Evolutionary conservation across 2,113 vertebrate species (phyloP).

Genomic region (Trachemys scripta): DNA sequence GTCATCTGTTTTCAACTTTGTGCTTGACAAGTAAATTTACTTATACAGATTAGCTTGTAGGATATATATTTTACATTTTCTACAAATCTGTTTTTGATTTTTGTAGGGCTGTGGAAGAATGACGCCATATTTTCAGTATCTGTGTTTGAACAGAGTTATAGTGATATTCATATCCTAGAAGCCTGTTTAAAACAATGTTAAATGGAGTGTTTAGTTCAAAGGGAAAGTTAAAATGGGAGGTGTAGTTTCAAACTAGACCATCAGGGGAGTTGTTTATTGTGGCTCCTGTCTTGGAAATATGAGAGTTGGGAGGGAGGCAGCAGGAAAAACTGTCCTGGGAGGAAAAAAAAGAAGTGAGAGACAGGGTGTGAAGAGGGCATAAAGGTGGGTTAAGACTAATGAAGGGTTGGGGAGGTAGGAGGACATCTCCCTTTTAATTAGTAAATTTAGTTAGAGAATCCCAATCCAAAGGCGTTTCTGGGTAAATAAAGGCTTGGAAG

Average conservation of each 20-base stretch:
- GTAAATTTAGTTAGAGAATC: neutral
- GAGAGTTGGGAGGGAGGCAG: neutral
- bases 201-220: neutral
- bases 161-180: neutral
- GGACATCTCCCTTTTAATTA: neutral
- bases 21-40: slow-evolving; percentile 38
- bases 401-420: neutral
- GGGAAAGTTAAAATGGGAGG: neutral
- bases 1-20: slow-evolving; percentile 51
- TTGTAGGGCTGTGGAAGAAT: neutral
- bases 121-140: neutral
- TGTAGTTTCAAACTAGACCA: neutral
- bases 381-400: neutral
- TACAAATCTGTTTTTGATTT: slow-evolving; percentile 46
- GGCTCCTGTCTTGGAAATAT: neutral
- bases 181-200: neutral
- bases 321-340: neutral
- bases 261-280: slow-evolving; percentile 19
- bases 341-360: neutral
- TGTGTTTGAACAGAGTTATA: neutral
- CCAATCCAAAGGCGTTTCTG: neutral
- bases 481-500: neutral
- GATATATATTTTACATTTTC: slow-evolving; percentile 41
- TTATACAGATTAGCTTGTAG: slow-evolving; percentile 31
- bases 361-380: neutral